Conservation (phyloP, 1,140 invertebrate species). For the Drosophila sp. region DNA sequence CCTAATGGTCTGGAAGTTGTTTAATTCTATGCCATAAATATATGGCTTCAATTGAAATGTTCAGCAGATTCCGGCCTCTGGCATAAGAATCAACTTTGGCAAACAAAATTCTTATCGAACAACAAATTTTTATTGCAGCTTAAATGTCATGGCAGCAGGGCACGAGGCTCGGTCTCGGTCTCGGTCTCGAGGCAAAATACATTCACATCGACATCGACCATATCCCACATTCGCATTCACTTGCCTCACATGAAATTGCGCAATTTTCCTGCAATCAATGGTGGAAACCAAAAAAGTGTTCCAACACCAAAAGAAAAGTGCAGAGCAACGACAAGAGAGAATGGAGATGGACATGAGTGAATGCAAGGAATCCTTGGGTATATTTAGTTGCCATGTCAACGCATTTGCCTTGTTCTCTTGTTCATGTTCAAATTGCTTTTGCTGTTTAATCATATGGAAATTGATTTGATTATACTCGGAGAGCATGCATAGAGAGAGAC, state of each 20-base stretch:
- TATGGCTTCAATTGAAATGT: conserved; percentile 6
- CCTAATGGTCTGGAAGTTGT: background rate
- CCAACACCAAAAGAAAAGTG: conserved; percentile 28
- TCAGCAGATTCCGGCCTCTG: background rate
- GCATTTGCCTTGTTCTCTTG: conserved; percentile 21
- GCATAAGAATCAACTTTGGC: conserved; percentile 15
- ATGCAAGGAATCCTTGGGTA: conserved; percentile 28
- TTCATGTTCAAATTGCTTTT: conserved; percentile 54
- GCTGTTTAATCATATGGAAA: conserved; percentile 79
- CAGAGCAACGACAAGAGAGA: conserved; percentile 14
- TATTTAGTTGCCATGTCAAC: conserved; percentile 56
- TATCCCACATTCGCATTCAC: conserved; percentile 18
- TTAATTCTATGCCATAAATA: background rate
- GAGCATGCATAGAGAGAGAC: conserved; percentile 11
- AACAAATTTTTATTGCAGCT: conserved; percentile 74
- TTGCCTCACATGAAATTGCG: conserved; percentile 74
- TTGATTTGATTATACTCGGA: conserved; percentile 75
- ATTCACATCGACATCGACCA: background rate
- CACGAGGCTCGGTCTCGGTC: conserved; percentile 30
- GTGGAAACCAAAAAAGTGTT: conserved; percentile 74
- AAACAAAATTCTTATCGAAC: conserved; percentile 76
- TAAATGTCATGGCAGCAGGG: conserved; percentile 67
- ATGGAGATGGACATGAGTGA: conserved; percentile 31
- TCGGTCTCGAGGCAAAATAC: conserved; percentile 23
- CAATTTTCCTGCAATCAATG: conserved; percentile 77